Evolutionary conservation across 2,888 invertebrate genomes (phyloP).

Genomic region (Coenonympha arcania): DNA sequence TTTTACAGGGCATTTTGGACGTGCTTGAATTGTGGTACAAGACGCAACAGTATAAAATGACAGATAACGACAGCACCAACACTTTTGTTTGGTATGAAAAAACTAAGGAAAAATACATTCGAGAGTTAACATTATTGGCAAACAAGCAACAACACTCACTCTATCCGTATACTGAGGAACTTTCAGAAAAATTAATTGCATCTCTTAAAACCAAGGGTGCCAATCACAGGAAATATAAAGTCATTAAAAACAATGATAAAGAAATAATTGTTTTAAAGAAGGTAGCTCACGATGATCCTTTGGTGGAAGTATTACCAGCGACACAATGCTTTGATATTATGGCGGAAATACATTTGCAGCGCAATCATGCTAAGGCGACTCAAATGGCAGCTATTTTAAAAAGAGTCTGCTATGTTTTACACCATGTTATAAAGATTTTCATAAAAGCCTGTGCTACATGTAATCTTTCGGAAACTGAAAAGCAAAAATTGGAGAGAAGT

Average conservation of each 20-base stretch:
- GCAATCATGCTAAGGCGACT: not conserved
- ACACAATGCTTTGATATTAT: constrained; percentile 1
- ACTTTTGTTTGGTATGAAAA: not conserved
- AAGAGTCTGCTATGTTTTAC: not conserved
- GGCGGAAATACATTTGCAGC: constrained; percentile 3
- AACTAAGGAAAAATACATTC: not conserved
- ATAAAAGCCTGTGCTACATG: not conserved
- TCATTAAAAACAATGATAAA: not conserved
- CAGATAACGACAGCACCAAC: not conserved
- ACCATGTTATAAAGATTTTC: not conserved
- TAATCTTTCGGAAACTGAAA: not conserved
- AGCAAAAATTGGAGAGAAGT: not conserved
- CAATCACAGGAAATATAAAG: not conserved
- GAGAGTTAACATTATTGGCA: not conserved
- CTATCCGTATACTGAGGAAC: not conserved
- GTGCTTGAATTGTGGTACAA: no score
- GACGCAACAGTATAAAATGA: no score
- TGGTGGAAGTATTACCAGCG: not conserved
- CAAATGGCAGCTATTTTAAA: not conserved
- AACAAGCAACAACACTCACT: not conserved
- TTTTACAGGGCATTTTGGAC: no score
- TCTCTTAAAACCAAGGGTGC: not conserved
- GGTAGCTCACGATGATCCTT: not conserved
- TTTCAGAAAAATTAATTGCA: not conserved
- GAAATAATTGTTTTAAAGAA: not conserved